Base-by-base conservation (phyloP, 2,113 vertebrate genomes). In the Stomatorhinus ivindoensis region DNA sequence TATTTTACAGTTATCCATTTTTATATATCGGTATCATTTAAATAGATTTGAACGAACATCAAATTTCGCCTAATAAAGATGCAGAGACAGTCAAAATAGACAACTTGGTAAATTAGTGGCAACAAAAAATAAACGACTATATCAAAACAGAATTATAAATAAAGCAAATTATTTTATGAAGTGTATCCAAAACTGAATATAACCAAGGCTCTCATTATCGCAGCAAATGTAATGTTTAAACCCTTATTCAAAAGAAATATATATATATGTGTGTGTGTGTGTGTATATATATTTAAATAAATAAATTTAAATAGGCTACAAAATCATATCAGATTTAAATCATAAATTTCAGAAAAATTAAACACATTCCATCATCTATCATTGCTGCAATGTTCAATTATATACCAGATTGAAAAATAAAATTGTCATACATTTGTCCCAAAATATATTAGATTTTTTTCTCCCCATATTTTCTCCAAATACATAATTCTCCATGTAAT, bases 1-100 rank as follows among this genome's bases (percentile, higher is more conserved):
- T n/a, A 92, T 91, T 92, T 89, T 90, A 91, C 90, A 92, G 85
- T 90, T 88, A 86, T 91, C 48, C 69, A 27, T 90, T 89, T 91
- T 90, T 90, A 89, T 89, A 90, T 91, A 91, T 90, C 89, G 85
- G 85, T 73, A 90, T 84, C 65, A 91, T 31, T 89, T 86, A 55
- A 91, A 89, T 50, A 86, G 42, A 88, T 91, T 89, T 48, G 90
- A 91, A 91, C 86, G 90, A 89, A 80, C 73, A 80, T 80, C 73
- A 83, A 89, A 89, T 55, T 65, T 83, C 87, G 44, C 27, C 42
- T 85, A 61, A 51, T 91, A 85, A 84, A 89, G 55, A 46, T 42
- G 82, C 91, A 73, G 73, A 93, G 87, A 93, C n/a, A 84, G 61
- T 31, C 87, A 27, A 51, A 46, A 87, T 21, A 90, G 84, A 91